Evolutionary conservation across 2,113 vertebrate species (phyloP), one percentile per base, ranked within the genome.

Genomic region (Mobula hypostoma): DNA sequence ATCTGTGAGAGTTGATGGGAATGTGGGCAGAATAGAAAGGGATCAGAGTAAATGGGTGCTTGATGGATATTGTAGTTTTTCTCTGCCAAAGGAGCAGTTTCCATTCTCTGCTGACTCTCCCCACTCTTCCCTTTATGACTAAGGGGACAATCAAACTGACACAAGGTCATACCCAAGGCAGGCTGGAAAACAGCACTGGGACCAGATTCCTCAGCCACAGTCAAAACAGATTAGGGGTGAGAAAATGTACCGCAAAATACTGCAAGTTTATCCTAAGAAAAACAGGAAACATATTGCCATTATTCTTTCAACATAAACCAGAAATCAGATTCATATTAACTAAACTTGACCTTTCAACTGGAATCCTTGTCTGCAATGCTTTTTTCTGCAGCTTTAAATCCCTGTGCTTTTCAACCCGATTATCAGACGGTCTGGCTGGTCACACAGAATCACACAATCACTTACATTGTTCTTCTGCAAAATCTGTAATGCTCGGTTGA

Each of bases 401-500:
- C 27, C 40, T 9, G 8, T 76, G 87, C 83, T 6, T 21, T 74
- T 0, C 11, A 56, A 70, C 66, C 70, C 19, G 29, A 90, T n/a
- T 19, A 90, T 32, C 85, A 90, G 29, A 90, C 85, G 27, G 5
- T 29, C 17, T 70, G 11, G 9, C 88, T 74, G 91, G 4, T 48
- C 68, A 70, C 17, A 48, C 27, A 72, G 11, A 72, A 92, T 72
- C 8, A 48, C 27, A 21, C 92, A 63, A 94, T 94, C 94, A 98
- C 99, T 98, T 96, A 99, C 99, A 94, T 99, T 98, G 96, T 98
- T 99, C 97, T 99, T 99, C 97, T 98, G 98, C 96, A 99, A 96
- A 96, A 99, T 95, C 94, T 97, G 97, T 95, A 99, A 97, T 95
- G 98, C 99, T 94, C 98, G 98, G 97, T 99, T 99, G 96, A 99